These are phyloP conservation scores for Phymatocera aterrima DNA, from an alignment of 2,888 invertebrate genomes.

Conservation along the genomic window DNA sequence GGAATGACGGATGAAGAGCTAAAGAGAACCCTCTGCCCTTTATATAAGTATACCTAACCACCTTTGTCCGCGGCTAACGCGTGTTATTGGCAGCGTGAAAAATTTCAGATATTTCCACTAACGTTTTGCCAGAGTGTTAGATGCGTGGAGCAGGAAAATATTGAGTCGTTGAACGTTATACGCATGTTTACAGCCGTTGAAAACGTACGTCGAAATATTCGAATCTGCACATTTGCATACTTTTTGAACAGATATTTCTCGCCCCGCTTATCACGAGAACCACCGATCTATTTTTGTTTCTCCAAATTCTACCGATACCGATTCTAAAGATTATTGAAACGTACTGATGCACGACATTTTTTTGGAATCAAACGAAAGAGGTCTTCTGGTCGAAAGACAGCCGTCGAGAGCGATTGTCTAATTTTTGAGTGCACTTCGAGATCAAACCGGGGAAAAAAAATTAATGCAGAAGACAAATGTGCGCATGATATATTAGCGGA, in stretches of 20 bases:
- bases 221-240: too few relatives aligned
- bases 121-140: neutral
- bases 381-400: neutral
- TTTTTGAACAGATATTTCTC: too few relatives aligned
- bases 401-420: neutral
- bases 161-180: too few relatives aligned
- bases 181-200: too few relatives aligned
- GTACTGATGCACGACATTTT: too few relatives aligned
- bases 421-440: neutral
- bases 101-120: neutral
- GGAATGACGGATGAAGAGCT: constrained; percentile 40
- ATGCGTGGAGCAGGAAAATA: too few relatives aligned
- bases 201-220: too few relatives aligned
- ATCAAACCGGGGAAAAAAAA: neutral
- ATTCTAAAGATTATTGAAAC: neutral
- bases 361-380: too few relatives aligned
- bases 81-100: constrained; percentile 34
- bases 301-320: neutral
- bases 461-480: neutral
- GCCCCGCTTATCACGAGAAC: too few relatives aligned
- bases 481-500: neutral
- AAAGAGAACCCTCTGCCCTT: constrained; percentile 32
- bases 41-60: constrained; percentile 25
- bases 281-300: too few relatives aligned
- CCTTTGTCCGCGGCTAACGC: constrained; percentile 35